phyloP scores from a whole-genome alignment of 2,797 vertebrate genomes.

The Sebastes elongatus region DNA sequence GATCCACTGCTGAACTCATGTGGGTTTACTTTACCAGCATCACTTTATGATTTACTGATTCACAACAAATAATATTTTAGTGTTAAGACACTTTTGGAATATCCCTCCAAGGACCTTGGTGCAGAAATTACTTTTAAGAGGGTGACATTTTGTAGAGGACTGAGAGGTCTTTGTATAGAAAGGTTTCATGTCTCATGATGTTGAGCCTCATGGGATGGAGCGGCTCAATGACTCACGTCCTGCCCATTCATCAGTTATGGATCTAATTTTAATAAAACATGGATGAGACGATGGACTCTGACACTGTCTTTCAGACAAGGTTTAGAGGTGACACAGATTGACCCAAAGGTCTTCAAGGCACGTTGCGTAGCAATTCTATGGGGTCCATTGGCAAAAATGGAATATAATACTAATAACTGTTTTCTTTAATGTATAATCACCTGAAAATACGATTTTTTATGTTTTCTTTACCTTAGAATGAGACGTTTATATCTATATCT shows the following conservation, averaged over 20 bases:
- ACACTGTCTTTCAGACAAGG: background rate
- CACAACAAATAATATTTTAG: background rate
- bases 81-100: background rate
- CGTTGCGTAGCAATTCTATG: no score
- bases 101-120: background rate
- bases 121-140: background rate
- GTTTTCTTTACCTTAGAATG: no score
- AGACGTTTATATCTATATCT: no score
- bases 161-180: slow-evolving; percentile 28
- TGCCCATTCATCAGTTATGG: background rate
- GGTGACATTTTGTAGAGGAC: background rate
- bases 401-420: no score
- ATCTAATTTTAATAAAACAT: background rate
- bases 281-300: background rate
- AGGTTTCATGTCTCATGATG: slow-evolving; percentile 7
- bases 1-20: background rate
- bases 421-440: no score
- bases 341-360: no score
- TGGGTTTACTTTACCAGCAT: background rate
- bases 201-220: background rate
- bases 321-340: background rate
- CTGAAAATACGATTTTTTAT: no score
- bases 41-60: background rate
- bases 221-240: background rate
- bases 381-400: no score